phyloP scores from a whole-genome alignment of 2,113 vertebrate species.

The Tamias sibiricus region DNA sequence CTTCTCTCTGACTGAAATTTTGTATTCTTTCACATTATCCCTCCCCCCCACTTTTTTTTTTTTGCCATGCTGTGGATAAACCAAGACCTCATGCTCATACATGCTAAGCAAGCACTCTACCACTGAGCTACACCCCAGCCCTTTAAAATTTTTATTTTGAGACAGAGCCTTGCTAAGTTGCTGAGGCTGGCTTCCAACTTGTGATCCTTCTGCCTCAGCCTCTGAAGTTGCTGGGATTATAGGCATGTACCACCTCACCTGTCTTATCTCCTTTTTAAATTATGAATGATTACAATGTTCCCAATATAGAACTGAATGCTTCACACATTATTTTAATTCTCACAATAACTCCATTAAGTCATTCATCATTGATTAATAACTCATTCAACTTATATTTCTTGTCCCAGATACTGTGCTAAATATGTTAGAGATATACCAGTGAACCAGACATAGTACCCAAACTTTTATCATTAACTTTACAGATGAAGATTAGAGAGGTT shows the following conservation, averaged over 20 bases:
- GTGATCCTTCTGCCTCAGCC: neutral
- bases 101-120: neutral
- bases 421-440: neutral
- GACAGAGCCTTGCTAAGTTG: neutral
- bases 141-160: neutral
- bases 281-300: neutral
- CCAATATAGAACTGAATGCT: neutral
- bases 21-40: neutral
- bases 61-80: neutral
- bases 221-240: neutral
- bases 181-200: neutral
- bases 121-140: neutral
- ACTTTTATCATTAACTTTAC: constrained; percentile 22
- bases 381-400: neutral
- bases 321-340: constrained; percentile 44
- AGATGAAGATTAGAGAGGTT: constrained; percentile 21
- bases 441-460: neutral
- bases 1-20: neutral
- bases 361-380: neutral
- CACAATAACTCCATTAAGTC: neutral
- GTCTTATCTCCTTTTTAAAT: neutral
- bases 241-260: neutral
- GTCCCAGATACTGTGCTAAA: neutral
- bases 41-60: neutral
- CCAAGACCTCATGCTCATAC: neutral